Conservation (phyloP, 2,888 invertebrate genomes). For the Sarcophaga rosellei region DNA sequence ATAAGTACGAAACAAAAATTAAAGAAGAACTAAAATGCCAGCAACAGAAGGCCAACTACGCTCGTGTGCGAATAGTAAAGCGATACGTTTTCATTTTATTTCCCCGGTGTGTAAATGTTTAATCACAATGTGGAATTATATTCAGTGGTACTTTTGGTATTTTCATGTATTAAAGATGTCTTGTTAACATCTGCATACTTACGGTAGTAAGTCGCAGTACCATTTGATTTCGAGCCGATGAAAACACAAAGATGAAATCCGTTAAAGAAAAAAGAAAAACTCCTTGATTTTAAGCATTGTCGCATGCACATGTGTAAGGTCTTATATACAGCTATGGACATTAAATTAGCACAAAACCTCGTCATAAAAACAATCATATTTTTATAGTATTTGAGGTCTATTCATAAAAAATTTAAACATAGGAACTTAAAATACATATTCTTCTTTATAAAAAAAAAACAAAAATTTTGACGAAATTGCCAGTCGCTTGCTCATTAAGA, state of each 20-base stretch:
- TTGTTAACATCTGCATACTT: slow-evolving; percentile 48
- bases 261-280: slow-evolving; percentile 7
- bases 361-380: too few species aligned
- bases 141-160: not conserved
- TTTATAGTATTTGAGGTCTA: too few species aligned
- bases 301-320: not conserved
- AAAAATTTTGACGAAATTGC: too few species aligned
- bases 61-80: not conserved
- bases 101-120: slow-evolving; percentile 48
- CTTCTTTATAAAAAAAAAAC: too few species aligned
- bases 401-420: too few species aligned
- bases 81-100: slow-evolving; percentile 27
- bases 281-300: slow-evolving; percentile 6
- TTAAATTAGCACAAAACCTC: too few species aligned
- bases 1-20: too few species aligned
- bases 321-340: too few species aligned
- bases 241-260: not conserved
- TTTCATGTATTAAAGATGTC: slow-evolving; percentile 36
- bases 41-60: not conserved
- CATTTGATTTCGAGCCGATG: not conserved
- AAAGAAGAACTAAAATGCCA: not conserved
- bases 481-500: too few species aligned
- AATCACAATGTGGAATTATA: slow-evolving; percentile 48
- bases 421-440: too few species aligned
- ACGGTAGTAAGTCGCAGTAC: not conserved